Evolutionary conservation across 2,113 vertebrate species (phyloP), one percentile per base, ranked within the genome.

Genomic region (Scalopus aquaticus): DNA sequence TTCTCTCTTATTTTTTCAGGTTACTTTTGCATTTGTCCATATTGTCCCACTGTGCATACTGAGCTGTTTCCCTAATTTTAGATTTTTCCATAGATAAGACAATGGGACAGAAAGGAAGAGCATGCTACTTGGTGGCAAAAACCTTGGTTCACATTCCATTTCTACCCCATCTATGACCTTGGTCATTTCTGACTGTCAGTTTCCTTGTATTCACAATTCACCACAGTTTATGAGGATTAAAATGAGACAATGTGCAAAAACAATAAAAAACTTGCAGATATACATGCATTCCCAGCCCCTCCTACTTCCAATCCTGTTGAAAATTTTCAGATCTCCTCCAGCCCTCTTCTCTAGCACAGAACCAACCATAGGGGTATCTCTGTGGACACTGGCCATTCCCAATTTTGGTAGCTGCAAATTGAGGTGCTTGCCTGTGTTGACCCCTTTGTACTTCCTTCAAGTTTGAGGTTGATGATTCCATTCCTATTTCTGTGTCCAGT

Each of bases 401-500:
- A 39, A 72, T 35, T 86, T 92, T 37, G 51, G 28, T 51, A 62
- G 56, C 85, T 91, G 24, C 17, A 49, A 30, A 84, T 0, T 39
- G 56, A 81, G 77, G 39, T 91, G 64, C 85, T 93, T 93, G 92
- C 74, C 28, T 67, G 2, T 46, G 62, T 80, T 89, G 62, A 87
- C 44, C 54, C 32, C 51, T 87, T 44, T 91, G 46, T 12, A 65
- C 44, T 65, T 90, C 49, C 67, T 83, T 19, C 20, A 73, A 80
- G 22, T 69, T 44, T 85, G 67, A 79, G 15, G 26, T 82, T 81
- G 39, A 87, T 84, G 83, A 95, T 76, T 74, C 72, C 35, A 37
- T 90, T 93, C 32, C 56, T 54, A 17, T 94, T 54, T 96, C 44
- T 95, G 19, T 94, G 42, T 88, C n/a, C 95, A 99, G 99, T 99